Percentiles rank a stretch among this genome's conserved stretches.
Conservation (phyloP, 2,797 vertebrate genomes). For the Ctenopoma kingsleyae region DNA sequence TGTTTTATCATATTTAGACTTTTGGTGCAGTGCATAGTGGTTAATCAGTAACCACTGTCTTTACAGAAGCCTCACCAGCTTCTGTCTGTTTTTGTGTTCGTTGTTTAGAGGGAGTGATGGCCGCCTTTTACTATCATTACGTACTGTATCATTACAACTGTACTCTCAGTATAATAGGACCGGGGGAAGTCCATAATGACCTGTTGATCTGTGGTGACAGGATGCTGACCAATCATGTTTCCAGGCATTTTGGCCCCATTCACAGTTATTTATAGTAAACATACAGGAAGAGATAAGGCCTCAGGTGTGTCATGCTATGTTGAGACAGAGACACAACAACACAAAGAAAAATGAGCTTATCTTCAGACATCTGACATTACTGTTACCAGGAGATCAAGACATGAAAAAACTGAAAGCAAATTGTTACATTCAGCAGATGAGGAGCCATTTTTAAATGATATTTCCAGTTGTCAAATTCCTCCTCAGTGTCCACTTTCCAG, state of each 20-base stretch:
- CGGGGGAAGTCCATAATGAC: slow-evolving; percentile 31
- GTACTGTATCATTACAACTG: slow-evolving; percentile 28
- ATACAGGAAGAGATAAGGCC: slow-evolving; percentile 41
- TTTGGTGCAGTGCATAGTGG: slow-evolving; percentile 41
- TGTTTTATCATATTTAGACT: slow-evolving; percentile 18
- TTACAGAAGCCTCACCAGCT: slow-evolving; percentile 19
- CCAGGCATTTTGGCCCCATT: slow-evolving; percentile 4
- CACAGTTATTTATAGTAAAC: slow-evolving; percentile 8
- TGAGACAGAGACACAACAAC: slow-evolving; percentile 65
- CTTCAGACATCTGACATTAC: slow-evolving; percentile 20
- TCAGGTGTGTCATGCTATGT: slow-evolving; percentile 49
- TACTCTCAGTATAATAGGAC: slow-evolving; percentile 34
- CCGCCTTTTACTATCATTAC: slow-evolving; percentile 7
- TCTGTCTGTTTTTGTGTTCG: background rate
- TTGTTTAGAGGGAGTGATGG: slow-evolving; percentile 2
- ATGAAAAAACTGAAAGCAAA: slow-evolving; percentile 13
- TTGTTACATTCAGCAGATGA: slow-evolving; percentile 29
- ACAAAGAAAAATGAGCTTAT: slow-evolving; percentile 32
- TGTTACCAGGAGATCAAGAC: slow-evolving; percentile 6
- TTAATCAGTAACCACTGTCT: slow-evolving; percentile 28
- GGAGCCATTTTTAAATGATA: background rate
- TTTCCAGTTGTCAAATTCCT: background rate
- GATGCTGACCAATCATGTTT: slow-evolving; percentile 18
- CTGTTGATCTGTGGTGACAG: slow-evolving; percentile 41
- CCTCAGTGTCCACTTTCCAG: too few relatives aligned